Conservation (phyloP, 2,888 invertebrate genomes). For the Fragum sueziense region DNA sequence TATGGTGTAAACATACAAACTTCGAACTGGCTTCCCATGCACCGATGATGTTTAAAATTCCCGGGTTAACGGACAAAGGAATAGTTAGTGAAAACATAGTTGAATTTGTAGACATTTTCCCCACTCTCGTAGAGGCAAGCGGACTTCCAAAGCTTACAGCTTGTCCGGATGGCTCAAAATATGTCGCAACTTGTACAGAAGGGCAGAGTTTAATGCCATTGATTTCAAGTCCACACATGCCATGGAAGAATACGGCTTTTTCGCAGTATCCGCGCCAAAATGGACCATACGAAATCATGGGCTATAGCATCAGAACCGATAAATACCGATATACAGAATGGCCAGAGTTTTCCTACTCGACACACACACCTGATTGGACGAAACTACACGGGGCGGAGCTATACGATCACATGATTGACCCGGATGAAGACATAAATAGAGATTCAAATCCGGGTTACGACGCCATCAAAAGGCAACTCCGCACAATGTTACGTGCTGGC, state of each 20-base stretch:
- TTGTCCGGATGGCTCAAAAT: slow-evolving; percentile 54
- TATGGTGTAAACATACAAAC: slow-evolving; percentile 69
- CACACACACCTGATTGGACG: slow-evolving; percentile 50
- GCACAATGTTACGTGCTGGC: slow-evolving; percentile 60
- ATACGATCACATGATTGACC: slow-evolving; percentile 59
- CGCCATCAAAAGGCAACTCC: slow-evolving; percentile 66
- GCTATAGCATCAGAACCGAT: slow-evolving; percentile 64
- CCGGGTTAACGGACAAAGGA: slow-evolving; percentile 53
- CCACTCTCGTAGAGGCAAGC: slow-evolving; percentile 66
- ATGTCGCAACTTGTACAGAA: slow-evolving; percentile 56
- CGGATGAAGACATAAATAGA: slow-evolving; percentile 61
- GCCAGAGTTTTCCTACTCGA: slow-evolving; percentile 52
- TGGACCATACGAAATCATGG: slow-evolving; percentile 36
- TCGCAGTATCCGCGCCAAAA: slow-evolving; percentile 53
- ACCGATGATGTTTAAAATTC: slow-evolving; percentile 67
- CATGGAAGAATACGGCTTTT: slow-evolving; percentile 50
- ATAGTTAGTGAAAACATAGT: slow-evolving; percentile 48
- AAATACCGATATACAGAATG: slow-evolving; percentile 69
- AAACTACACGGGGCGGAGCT: slow-evolving; percentile 49
- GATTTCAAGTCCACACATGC: slow-evolving; percentile 29
- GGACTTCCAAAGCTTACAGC: slow-evolving; percentile 48
- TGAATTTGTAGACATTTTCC: slow-evolving; percentile 69
- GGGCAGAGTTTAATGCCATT: slow-evolving; percentile 62
- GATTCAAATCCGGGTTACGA: slow-evolving; percentile 63
- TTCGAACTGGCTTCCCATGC: slow-evolving; percentile 69